Conservation (phyloP, 1,140 invertebrate species). For the Ceratosolen solmsi region DNA sequence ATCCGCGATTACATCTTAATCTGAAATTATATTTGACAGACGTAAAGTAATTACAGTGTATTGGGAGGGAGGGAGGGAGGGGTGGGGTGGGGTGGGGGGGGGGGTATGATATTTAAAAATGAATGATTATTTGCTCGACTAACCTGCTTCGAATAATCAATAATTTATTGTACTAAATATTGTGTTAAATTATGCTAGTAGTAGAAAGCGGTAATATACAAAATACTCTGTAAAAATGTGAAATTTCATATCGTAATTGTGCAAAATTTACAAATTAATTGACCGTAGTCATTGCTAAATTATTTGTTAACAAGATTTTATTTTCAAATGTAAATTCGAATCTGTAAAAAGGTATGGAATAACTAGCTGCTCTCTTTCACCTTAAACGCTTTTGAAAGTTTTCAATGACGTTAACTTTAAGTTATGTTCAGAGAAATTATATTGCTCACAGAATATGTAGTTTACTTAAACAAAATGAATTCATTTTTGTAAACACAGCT, state of each 20-base stretch:
- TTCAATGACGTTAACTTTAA: background rate
- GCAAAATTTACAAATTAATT: background rate
- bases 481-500: background rate
- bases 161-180: background rate
- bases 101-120: too few species aligned
- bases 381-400: slow-evolving; percentile 46
- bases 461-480: background rate
- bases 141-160: slow-evolving; percentile 4
- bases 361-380: slow-evolving; percentile 30
- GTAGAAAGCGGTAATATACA: background rate
- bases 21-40: too few species aligned
- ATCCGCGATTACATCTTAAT: too few species aligned
- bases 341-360: background rate
- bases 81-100: too few species aligned
- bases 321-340: background rate
- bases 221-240: background rate
- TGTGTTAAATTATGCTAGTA: background rate
- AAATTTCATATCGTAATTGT: slow-evolving; percentile 12
- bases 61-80: too few species aligned
- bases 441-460: background rate
- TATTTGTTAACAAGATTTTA: background rate
- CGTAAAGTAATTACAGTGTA: too few species aligned
- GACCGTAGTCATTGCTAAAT: background rate
- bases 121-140: background rate
- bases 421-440: background rate